Percentiles rank a stretch among this genome's conserved stretches.
phyloP scores from a whole-genome alignment of 2,113 vertebrate species.

The Cynocephalus volans region DNA sequence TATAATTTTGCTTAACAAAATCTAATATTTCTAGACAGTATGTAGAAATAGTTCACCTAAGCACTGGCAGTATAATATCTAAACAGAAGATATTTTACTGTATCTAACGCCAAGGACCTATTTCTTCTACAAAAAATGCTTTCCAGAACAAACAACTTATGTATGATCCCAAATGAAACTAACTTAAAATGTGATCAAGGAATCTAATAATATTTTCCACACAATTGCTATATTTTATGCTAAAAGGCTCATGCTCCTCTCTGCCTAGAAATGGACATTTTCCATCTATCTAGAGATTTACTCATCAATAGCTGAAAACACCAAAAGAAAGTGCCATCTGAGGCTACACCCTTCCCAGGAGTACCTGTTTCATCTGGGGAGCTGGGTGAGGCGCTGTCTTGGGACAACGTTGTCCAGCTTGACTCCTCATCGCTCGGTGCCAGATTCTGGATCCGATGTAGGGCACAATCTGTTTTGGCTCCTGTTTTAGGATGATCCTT shows the following conservation, averaged over 20 bases:
- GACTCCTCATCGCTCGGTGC: slow-evolving; percentile 98
- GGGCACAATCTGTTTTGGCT: slow-evolving; percentile 95
- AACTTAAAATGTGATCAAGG: background rate
- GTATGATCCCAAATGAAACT: background rate
- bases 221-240: background rate
- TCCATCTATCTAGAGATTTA: background rate
- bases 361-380: slow-evolving; percentile 95
- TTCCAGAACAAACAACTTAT: background rate
- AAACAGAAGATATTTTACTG: background rate
- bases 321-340: background rate
- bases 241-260: background rate
- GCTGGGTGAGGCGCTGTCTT: slow-evolving; percentile 95
- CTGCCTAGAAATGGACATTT: background rate
- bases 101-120: background rate
- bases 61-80: background rate
- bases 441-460: slow-evolving; percentile 93
- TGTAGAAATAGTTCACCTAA: background rate
- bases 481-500: slow-evolving; percentile 94
- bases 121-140: slow-evolving; percentile 39
- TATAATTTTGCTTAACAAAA: slow-evolving; percentile 51
- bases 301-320: background rate
- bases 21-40: background rate
- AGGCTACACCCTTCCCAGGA: background rate
- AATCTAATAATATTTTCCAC: background rate
- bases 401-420: slow-evolving; percentile 98